Evolutionary conservation across 1,140 invertebrate genomes (phyloP).

Genomic region (Argopecten irradians): DNA sequence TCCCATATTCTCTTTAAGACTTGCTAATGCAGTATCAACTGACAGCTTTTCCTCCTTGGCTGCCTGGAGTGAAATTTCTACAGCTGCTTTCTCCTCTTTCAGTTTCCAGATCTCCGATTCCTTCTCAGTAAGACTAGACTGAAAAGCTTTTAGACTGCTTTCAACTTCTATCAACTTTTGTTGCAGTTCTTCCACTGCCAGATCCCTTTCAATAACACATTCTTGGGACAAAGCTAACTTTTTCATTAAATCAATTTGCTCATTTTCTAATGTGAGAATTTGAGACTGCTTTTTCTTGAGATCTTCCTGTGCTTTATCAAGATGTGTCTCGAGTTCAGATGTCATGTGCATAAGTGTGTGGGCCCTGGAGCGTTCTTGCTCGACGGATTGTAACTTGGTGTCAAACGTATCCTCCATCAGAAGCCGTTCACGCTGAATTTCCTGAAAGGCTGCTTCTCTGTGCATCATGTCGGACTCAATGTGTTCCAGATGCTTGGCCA

Average conservation of each 20-base stretch:
- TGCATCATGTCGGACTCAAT: slow-evolving; percentile 79
- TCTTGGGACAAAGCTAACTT: slow-evolving; percentile 74
- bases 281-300: slow-evolving; percentile 71
- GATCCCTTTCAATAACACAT: slow-evolving; percentile 75
- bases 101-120: slow-evolving; percentile 73
- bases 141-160: slow-evolving; percentile 69
- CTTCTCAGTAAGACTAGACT: slow-evolving; percentile 64
- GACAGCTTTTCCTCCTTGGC: slow-evolving; percentile 76
- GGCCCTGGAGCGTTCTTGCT: slow-evolving; percentile 74
- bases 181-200: slow-evolving; percentile 71
- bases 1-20: slow-evolving; percentile 75
- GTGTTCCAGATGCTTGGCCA: slow-evolving; percentile 77
- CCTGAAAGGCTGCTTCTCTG: slow-evolving; percentile 76
- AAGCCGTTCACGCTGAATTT: slow-evolving; percentile 76
- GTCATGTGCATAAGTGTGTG: slow-evolving; percentile 66
- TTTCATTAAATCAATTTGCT: slow-evolving; percentile 76
- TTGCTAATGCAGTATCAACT: slow-evolving; percentile 74
- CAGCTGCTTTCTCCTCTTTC: slow-evolving; percentile 76
- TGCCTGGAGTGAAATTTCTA: slow-evolving; percentile 73
- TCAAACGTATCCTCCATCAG: slow-evolving; percentile 73
- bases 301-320: slow-evolving; percentile 73
- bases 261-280: slow-evolving; percentile 72
- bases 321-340: slow-evolving; percentile 73
- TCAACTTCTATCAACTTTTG: slow-evolving; percentile 74
- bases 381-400: slow-evolving; percentile 71